Evolutionary conservation across 64 coral and sea anemone genomes (phyloP).

Genomic region (Montipora foliosa): DNA sequence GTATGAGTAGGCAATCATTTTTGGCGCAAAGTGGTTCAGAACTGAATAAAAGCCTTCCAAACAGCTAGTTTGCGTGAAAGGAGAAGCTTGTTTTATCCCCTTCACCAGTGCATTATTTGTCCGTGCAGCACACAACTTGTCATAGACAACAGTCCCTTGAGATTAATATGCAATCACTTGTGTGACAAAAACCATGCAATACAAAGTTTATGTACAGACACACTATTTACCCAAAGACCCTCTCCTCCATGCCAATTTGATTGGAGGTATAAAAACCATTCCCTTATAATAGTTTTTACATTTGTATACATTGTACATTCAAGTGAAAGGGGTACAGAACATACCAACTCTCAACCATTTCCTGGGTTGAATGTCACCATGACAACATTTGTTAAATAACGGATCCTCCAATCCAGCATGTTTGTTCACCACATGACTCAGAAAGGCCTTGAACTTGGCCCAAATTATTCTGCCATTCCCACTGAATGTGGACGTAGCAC

Average conservation of each 20-base stretch:
- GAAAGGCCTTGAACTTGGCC: slow-evolving; percentile 22
- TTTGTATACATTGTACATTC: too few relatives aligned
- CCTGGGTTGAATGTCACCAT: slow-evolving; percentile 8
- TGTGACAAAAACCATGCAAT: too few relatives aligned
- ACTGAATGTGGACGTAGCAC: neutral
- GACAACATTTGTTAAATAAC: neutral
- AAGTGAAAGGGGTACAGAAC: neutral
- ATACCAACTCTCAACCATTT: slow-evolving; percentile 3
- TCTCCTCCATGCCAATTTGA: too few relatives aligned
- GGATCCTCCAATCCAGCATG: slow-evolving; percentile 5
- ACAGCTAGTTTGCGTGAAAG: neutral
- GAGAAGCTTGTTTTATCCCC: slow-evolving; percentile 33
- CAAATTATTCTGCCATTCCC: slow-evolving; percentile 13
- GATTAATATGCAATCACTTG: too few relatives aligned
- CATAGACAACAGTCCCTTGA: neutral
- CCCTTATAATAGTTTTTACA: too few relatives aligned
- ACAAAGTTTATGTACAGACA: too few relatives aligned
- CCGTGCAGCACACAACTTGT: neutral
- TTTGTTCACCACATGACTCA: slow-evolving; percentile 8
- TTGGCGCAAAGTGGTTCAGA: too few relatives aligned
- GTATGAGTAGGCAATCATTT: neutral
- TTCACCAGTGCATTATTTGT: neutral
- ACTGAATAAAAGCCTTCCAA: neutral
- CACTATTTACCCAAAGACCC: too few relatives aligned
- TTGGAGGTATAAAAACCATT: too few relatives aligned